Percentiles rank a stretch among this genome's conserved stretches.
phyloP scores from a whole-genome alignment of 2,888 invertebrate genomes.

The Trissonchulus sp. region DNA sequence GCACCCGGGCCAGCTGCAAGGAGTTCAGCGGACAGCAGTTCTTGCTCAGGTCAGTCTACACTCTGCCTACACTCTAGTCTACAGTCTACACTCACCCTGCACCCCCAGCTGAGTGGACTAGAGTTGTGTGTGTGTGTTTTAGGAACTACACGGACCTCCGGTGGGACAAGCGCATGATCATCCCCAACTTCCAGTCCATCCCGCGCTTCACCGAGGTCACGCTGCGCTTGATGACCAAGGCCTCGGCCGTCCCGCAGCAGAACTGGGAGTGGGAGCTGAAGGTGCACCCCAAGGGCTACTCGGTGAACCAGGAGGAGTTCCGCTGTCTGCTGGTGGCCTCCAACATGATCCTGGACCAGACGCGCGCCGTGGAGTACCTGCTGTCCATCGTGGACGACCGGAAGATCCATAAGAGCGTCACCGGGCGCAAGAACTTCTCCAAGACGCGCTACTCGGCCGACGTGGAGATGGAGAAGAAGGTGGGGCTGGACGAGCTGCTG shows the following conservation, averaged over 20 bases:
- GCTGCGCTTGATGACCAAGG: slow-evolving; percentile 52
- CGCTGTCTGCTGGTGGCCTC: slow-evolving; percentile 48
- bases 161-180: slow-evolving; percentile 55
- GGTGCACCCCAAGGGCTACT: slow-evolving; percentile 51
- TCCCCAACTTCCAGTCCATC: slow-evolving; percentile 45
- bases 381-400: slow-evolving; percentile 51
- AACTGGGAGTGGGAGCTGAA: slow-evolving; percentile 57
- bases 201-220: slow-evolving; percentile 49
- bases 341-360: slow-evolving; percentile 52
- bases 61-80: too few species aligned
- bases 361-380: slow-evolving; percentile 51
- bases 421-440: slow-evolving; percentile 52
- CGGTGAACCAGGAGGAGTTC: slow-evolving; percentile 48
- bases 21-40: slow-evolving; percentile 52
- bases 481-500: slow-evolving; percentile 46
- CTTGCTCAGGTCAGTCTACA: slow-evolving; percentile 38
- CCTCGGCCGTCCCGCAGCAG: slow-evolving; percentile 53
- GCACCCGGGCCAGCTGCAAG: slow-evolving; percentile 46
- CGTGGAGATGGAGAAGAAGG: slow-evolving; percentile 54
- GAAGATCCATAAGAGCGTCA: slow-evolving; percentile 52
- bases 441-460: slow-evolving; percentile 54
- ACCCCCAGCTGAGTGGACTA: too few species aligned
- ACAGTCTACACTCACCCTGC: too few species aligned
- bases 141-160: slow-evolving; percentile 55
- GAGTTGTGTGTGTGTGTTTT: too few species aligned